Percentiles rank a stretch among this genome's conserved stretches.
Conservation (phyloP, 2,888 invertebrate genomes). For the Dynastes grantii region DNA sequence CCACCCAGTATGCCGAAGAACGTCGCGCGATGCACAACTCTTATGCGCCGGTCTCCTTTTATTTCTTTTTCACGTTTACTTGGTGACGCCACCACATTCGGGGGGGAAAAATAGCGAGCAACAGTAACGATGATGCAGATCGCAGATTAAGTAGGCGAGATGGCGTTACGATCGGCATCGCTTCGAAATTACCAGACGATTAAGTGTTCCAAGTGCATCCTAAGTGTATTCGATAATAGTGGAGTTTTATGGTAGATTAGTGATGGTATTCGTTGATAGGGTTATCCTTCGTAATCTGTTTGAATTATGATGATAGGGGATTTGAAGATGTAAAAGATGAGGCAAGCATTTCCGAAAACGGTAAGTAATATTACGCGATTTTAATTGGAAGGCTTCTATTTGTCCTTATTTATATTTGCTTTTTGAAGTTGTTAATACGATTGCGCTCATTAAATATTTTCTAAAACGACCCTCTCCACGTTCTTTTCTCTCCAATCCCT, state of each 20-base stretch:
- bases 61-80: constrained; percentile 24
- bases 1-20: constrained; percentile 44
- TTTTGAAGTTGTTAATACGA: neutral
- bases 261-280: constrained; percentile 9
- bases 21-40: constrained; percentile 37
- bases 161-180: constrained; percentile 7
- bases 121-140: constrained; percentile 17
- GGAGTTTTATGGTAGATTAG: constrained; percentile 5
- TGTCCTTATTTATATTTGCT: neutral
- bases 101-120: constrained; percentile 16
- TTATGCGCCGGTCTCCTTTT: constrained; percentile 29
- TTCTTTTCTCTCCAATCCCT: constrained; percentile 12
- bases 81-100: constrained; percentile 34
- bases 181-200: constrained; percentile 7
- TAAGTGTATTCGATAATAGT: neutral
- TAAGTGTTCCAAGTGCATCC: constrained; percentile 13
- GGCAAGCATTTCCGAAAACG: constrained; percentile 51
- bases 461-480: constrained; percentile 12
- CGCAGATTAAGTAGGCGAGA: constrained; percentile 31
- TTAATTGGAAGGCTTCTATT: constrained; percentile 7
- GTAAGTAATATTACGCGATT: constrained; percentile 31
- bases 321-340: constrained; percentile 46
- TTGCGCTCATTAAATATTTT: neutral
- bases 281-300: neutral
- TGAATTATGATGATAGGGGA: constrained; percentile 31